Conservation (phyloP, 2,797 vertebrate species). For the Anguilla megastoma region DNA sequence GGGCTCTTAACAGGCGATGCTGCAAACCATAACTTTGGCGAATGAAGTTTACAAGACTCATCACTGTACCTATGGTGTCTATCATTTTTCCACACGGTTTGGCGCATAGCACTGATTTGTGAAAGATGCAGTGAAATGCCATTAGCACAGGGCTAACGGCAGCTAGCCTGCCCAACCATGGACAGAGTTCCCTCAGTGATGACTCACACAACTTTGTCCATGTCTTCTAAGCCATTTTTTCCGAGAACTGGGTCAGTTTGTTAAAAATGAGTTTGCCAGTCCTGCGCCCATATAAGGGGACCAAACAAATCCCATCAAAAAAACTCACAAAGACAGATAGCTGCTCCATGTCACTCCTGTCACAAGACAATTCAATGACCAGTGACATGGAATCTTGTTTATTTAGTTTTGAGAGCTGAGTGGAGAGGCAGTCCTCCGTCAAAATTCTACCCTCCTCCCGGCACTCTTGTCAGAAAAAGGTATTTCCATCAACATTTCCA, state of each 20-base stretch:
- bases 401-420: no score
- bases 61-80: slow-evolving; percentile 3
- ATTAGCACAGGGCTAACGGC: slow-evolving; percentile 27
- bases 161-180: slow-evolving; percentile 30
- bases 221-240: slow-evolving; percentile 30
- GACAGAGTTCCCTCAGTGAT: slow-evolving; percentile 28
- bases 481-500: no score
- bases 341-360: no score
- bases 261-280: no score
- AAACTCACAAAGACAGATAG: no score
- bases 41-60: slow-evolving; percentile 21
- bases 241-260: background rate
- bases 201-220: slow-evolving; percentile 30
- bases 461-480: no score
- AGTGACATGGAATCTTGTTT: no score
- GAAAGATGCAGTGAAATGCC: slow-evolving; percentile 39
- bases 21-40: slow-evolving; percentile 3
- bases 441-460: no score
- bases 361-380: no score
- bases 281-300: no score
- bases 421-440: no score
- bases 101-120: slow-evolving; percentile 34
- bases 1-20: background rate
- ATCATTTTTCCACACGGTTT: slow-evolving; percentile 36
- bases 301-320: no score